Evolutionary conservation across 1,140 invertebrate genomes (phyloP).

Genomic region (Bombus fervidus): DNA sequence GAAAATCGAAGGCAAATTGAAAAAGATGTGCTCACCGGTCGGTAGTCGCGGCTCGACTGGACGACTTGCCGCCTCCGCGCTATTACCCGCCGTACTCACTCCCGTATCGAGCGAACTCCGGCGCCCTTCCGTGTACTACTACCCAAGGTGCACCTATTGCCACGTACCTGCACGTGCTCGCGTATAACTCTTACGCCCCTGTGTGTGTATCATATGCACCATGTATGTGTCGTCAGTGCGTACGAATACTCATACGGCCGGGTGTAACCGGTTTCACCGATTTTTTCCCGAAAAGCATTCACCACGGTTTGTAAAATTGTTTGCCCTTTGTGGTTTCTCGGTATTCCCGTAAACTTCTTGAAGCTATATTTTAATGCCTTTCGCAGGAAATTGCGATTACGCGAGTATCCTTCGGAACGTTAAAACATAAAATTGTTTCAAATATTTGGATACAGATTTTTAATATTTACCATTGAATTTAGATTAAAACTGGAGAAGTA

Average conservation of each 20-base stretch:
- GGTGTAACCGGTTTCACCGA: conserved; percentile 71
- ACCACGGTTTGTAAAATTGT: conserved; percentile 69
- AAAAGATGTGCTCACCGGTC: conserved; percentile 67
- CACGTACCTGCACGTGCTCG: conserved; percentile 58
- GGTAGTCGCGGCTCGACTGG: conserved; percentile 76
- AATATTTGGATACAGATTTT: background rate
- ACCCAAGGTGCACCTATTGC: background rate
- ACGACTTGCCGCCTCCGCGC: conserved; percentile 68
- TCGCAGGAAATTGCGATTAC: background rate
- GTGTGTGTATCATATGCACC: conserved; percentile 41
- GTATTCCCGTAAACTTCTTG: background rate
- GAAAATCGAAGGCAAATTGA: background rate
- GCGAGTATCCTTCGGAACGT: background rate
- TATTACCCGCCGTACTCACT: conserved; percentile 65
- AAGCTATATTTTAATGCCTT: background rate
- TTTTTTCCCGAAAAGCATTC: conserved; percentile 72
- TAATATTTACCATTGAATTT: background rate
- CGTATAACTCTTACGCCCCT: conserved; percentile 51
- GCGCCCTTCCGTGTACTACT: conserved; percentile 37
- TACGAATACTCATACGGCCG: conserved; percentile 49
- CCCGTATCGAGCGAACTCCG: conserved; percentile 59
- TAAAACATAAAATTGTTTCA: background rate
- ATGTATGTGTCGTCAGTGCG: conserved; percentile 40
- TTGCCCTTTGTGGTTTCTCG: conserved; percentile 59
- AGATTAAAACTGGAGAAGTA: background rate